Evolutionary conservation across 2,888 invertebrate genomes (phyloP).

Genomic region (Aelia acuminata): DNA sequence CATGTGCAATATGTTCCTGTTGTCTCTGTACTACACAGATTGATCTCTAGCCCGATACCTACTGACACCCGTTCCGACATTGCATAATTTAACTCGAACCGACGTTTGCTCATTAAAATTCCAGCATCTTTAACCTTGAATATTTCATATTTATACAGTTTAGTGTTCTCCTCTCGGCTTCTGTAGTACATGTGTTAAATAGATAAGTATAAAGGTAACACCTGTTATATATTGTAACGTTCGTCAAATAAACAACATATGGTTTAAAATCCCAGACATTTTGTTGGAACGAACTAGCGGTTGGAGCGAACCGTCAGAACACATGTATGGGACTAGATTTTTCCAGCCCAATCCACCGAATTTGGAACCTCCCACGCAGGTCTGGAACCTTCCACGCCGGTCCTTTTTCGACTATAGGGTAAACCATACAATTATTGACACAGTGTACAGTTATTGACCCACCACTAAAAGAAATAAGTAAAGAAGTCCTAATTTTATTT

Average conservation of each 20-base stretch:
- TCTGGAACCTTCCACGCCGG: too few relatives aligned
- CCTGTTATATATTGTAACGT: background rate
- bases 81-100: background rate
- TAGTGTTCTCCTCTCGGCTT: background rate
- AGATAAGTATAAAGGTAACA: background rate
- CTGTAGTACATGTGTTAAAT: background rate
- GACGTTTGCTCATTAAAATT: background rate
- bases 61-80: background rate
- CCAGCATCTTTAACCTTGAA: background rate
- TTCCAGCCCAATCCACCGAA: too few relatives aligned
- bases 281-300: too few relatives aligned
- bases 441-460: too few relatives aligned
- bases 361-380: too few relatives aligned
- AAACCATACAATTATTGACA: too few relatives aligned
- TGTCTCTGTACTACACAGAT: background rate
- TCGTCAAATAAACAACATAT: background rate
- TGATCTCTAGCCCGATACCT: constrained; percentile 15
- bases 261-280: too few relatives aligned
- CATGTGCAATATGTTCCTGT: constrained; percentile 15
- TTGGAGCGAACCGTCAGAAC: too few relatives aligned
- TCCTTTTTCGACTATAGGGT: too few relatives aligned
- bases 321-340: too few relatives aligned
- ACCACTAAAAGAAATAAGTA: too few relatives aligned
- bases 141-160: background rate
- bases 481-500: too few relatives aligned